Conservation (phyloP, 2,113 vertebrate genomes). For the Chaetodon auriga region DNA sequence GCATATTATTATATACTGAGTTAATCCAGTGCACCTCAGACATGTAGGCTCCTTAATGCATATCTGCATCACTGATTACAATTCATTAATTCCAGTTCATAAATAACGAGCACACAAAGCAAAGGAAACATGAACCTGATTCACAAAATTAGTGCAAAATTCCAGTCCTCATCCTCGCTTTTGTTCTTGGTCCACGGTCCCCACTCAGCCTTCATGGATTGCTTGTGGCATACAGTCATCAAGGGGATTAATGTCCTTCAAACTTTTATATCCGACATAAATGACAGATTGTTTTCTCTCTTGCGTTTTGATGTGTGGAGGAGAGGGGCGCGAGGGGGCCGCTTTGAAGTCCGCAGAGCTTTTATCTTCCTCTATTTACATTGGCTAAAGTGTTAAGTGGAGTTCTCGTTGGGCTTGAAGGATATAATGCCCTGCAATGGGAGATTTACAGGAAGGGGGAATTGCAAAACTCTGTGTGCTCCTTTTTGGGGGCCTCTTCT, state of each 20-base stretch:
- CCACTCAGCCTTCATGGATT: conserved; percentile 19
- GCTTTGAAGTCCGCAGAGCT: conserved; percentile 72
- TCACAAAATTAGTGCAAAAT: conserved; percentile 21
- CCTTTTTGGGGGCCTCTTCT: conserved; percentile 30
- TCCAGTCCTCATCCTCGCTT: conserved; percentile 2
- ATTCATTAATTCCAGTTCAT: background rate
- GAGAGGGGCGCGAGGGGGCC: conserved; percentile 6
- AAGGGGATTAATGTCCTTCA: conserved; percentile 62
- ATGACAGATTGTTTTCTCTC: conserved; percentile 62
- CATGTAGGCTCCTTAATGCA: background rate
- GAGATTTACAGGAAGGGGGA: conserved; percentile 68
- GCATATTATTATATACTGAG: background rate
- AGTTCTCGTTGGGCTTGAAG: conserved; percentile 65
- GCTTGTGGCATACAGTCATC: conserved; percentile 50
- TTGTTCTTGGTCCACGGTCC: background rate
- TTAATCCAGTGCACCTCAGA: background rate
- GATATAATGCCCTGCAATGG: conserved; percentile 66
- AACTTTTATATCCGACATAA: conserved; percentile 62
- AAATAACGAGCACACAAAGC: background rate
- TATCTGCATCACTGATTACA: background rate
- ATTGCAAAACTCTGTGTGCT: conserved; percentile 45
- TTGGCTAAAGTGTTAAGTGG: conserved; percentile 76
- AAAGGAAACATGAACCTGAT: conserved; percentile 1
- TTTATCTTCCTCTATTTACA: conserved; percentile 75
- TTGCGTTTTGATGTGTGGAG: conserved; percentile 62